phyloP scores from a whole-genome alignment of 2,797 vertebrate species.

The Gadopsis bispinosus region DNA sequence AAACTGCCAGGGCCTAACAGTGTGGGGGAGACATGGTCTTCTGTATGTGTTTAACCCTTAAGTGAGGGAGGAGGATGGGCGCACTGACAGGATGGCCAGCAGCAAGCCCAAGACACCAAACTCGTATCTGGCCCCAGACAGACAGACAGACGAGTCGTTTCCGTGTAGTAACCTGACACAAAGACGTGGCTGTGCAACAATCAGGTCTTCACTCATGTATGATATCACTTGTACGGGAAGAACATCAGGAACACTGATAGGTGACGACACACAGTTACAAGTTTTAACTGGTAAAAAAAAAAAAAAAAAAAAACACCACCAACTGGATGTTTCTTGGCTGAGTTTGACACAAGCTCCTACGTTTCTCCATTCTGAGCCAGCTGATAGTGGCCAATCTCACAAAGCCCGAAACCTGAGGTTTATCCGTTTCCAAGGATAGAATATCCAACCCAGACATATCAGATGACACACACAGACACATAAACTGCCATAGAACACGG shows the following conservation, averaged over 20 bases:
- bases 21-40: constrained; percentile 22
- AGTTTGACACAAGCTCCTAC: neutral
- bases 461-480: constrained; percentile 19
- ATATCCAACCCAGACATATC: constrained; percentile 23
- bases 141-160: neutral
- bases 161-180: neutral
- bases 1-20: constrained; percentile 57
- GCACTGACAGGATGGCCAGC: neutral
- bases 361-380: neutral
- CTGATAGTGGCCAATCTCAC: neutral
- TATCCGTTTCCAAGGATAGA: constrained; percentile 31
- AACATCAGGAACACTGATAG: neutral
- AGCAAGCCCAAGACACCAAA: neutral
- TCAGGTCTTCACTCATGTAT: neutral
- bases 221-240: neutral
- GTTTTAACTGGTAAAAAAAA: constrained; percentile 11
- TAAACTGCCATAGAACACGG: neutral
- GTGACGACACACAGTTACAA: neutral
- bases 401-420: constrained; percentile 36
- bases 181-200: neutral
- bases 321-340: neutral
- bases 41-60: constrained; percentile 52
- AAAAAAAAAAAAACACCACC: neutral
- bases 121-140: neutral
- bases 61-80: neutral